These are phyloP conservation scores for Hirtodrosophila trivittata DNA, from an alignment of 2,888 invertebrate species.

Conservation along the genomic window DNA sequence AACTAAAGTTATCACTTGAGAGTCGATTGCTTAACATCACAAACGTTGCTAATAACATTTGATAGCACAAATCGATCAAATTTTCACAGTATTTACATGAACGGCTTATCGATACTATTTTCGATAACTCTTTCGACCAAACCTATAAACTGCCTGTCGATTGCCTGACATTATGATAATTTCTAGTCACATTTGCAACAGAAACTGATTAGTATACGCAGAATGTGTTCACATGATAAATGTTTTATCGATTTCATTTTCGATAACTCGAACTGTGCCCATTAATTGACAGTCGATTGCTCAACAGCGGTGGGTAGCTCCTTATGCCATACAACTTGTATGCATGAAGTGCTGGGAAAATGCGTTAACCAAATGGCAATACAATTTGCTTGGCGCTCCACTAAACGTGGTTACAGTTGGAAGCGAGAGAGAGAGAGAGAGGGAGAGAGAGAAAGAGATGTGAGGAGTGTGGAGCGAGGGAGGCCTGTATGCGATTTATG, in stretches of 20 bases:
- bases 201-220: no score
- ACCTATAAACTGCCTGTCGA: no score
- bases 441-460: conserved; percentile 3
- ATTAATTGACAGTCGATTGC: background rate
- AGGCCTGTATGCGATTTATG: conserved; percentile 59
- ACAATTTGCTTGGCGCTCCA: conserved; percentile 37
- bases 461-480: conserved; percentile 2
- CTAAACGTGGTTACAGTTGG: conserved; percentile 13
- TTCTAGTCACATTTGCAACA: no score
- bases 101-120: no score
- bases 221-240: no score
- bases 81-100: no score
- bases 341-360: conserved; percentile 47
- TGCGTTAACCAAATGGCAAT: conserved; percentile 35
- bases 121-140: no score
- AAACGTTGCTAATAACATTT: no score
- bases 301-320: no score
- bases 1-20: background rate
- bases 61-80: no score
- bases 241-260: no score
- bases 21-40: background rate
- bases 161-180: no score
- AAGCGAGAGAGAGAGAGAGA: background rate
- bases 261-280: background rate
- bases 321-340: background rate